Evolutionary conservation across 2,888 invertebrate species (phyloP), one percentile per base, ranked within the genome.

Genomic region (Linnaemya vulpina): DNA sequence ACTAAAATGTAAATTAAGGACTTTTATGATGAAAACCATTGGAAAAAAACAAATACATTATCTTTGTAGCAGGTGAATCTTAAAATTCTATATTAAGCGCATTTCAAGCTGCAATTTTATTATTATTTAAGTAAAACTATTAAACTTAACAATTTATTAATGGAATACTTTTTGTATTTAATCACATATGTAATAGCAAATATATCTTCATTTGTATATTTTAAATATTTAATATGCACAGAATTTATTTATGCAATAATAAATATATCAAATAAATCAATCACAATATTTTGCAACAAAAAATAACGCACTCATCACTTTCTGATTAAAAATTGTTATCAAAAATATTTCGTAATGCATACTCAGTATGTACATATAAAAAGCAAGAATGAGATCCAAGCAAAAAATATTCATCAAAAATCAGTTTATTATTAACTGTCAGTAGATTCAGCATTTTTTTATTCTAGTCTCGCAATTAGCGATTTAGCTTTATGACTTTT

Each of bases 1-100:
- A 67, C 63, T 74, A 51, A 74, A 74, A 51, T 51, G 11, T 8
- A 63, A 46, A 46, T 30, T 20, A 55, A 55, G 15, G 4, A 40
- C 43, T 1, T 25, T n/a, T 43, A 1, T 43, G 25, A 15, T 70
- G 38, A 20, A 40, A 40, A 55, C 70, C 53, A 55, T 40, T n/a
- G 1, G 22, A 55, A 38, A n/a, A 70, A 22, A 67, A 5, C 15
- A 51, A 51, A 20, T 20, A 15, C 15, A 46, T 65, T 49, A 17
- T 49, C n/a, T 17, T 43, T 65, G 25, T 49, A 8, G 51, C 15
- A 35, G 20, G 51, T 55, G 22, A 10, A 40, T 25, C 30, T n/a
- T 70, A 40, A 38, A 38, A 51, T 30, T 35, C 35, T 9, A 35
- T 2, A 60, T 60, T 35, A 30, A 58, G 22, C 3, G 10, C n/a